Conservation (phyloP, 2,797 vertebrate species). For the Pipistrellus kuhlii region DNA sequence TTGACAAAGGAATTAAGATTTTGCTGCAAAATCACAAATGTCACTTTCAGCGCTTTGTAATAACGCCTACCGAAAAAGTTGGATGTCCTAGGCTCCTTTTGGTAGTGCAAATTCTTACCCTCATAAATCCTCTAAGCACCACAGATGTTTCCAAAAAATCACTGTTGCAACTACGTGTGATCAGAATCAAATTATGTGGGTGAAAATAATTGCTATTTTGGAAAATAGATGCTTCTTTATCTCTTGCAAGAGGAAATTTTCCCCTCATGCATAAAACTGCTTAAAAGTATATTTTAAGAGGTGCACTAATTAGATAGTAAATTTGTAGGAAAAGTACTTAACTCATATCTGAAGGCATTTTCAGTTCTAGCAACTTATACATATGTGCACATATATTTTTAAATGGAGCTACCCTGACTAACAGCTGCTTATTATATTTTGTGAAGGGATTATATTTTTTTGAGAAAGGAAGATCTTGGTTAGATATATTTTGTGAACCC, state of each 20-base stretch:
- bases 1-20: slow-evolving; percentile 61
- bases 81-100: slow-evolving; percentile 64
- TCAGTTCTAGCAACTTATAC: slow-evolving; percentile 35
- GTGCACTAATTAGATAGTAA: slow-evolving; percentile 53
- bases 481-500: slow-evolving; percentile 75
- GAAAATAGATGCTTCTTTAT: slow-evolving; percentile 56
- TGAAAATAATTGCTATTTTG: slow-evolving; percentile 55
- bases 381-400: slow-evolving; percentile 64
- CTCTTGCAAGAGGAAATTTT: slow-evolving; percentile 49
- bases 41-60: slow-evolving; percentile 56
- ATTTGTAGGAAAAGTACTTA: slow-evolving; percentile 56
- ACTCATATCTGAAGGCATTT: slow-evolving; percentile 38
- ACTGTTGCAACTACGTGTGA: neutral
- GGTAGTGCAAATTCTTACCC: slow-evolving; percentile 49
- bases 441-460: slow-evolving; percentile 79
- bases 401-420: slow-evolving; percentile 48
- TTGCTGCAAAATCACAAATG: slow-evolving; percentile 54
- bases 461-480: slow-evolving; percentile 66
- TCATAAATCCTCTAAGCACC: neutral
- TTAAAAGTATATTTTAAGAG: slow-evolving; percentile 68
- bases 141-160: slow-evolving; percentile 14
- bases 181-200: neutral
- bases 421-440: slow-evolving; percentile 77
- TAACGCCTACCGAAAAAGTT: slow-evolving; percentile 51
- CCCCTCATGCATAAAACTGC: slow-evolving; percentile 12